Evolutionary conservation across 2,113 vertebrate species (phyloP).

Genomic region (Daphoenositta chrysoptera): DNA sequence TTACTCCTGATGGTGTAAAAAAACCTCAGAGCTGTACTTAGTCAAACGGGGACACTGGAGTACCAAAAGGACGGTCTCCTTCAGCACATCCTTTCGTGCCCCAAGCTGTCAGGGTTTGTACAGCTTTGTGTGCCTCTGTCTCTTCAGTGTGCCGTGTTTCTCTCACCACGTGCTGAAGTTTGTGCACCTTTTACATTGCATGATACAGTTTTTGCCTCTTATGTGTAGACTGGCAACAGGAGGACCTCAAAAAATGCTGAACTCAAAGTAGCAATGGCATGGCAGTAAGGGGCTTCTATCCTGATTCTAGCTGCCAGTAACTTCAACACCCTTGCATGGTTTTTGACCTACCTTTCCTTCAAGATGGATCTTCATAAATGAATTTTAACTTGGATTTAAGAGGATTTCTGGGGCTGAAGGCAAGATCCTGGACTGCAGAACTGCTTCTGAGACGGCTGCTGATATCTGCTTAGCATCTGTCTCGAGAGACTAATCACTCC

Average conservation of each 20-base stretch:
- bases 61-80: not conserved
- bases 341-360: not conserved
- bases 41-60: not conserved
- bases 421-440: not conserved
- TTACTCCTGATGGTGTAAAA: not conserved
- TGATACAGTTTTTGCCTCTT: not conserved
- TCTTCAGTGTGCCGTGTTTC: not conserved
- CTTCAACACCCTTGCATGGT: not conserved
- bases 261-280: not conserved
- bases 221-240: not conserved
- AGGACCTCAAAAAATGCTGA: not conserved
- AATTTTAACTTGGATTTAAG: not conserved
- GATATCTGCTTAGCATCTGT: not conserved
- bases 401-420: not conserved
- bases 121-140: not conserved
- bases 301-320: not conserved
- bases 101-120: not conserved
- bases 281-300: not conserved
- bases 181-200: not conserved
- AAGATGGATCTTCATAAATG: not conserved
- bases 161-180: rapidly evolving
- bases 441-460: not conserved
- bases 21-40: not conserved
- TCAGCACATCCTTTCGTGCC: not conserved
- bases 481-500: not conserved